Evolutionary conservation across 2,113 vertebrate species (phyloP).

Genomic region (Acanthisitta chloris): DNA sequence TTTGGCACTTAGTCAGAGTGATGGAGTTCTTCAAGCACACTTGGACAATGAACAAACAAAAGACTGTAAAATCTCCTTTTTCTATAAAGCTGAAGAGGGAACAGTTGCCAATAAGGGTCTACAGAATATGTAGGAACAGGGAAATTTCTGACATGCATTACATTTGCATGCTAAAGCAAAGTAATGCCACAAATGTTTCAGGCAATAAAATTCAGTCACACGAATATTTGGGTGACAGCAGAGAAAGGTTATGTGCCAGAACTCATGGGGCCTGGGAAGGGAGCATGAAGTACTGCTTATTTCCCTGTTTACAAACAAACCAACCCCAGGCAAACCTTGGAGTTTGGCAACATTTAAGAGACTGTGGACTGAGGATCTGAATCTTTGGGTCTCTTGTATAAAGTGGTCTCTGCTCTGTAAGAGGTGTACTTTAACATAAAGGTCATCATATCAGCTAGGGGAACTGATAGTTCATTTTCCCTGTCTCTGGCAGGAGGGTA

Average conservation of each 20-base stretch:
- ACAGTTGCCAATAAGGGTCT: neutral
- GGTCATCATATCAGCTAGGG: neutral
- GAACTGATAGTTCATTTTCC: neutral
- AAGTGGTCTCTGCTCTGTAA: neutral
- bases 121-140: neutral
- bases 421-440: neutral
- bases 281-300: neutral
- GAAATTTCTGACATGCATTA: neutral
- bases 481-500: neutral
- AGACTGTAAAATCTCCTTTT: conserved; percentile 7
- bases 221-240: neutral
- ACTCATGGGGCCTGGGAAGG: neutral
- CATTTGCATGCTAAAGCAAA: neutral
- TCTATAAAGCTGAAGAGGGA: neutral
- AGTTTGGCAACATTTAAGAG: neutral
- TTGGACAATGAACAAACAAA: conserved; percentile 15
- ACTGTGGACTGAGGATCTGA: neutral
- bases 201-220: conserved; percentile 26
- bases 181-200: neutral
- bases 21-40: conserved; percentile 3
- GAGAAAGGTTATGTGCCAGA: neutral
- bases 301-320: neutral
- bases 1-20: neutral
- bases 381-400: neutral
- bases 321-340: neutral